Evolutionary conservation across 2,113 vertebrate genomes (phyloP).

Genomic region (Apistogramma diplotaenia): DNA sequence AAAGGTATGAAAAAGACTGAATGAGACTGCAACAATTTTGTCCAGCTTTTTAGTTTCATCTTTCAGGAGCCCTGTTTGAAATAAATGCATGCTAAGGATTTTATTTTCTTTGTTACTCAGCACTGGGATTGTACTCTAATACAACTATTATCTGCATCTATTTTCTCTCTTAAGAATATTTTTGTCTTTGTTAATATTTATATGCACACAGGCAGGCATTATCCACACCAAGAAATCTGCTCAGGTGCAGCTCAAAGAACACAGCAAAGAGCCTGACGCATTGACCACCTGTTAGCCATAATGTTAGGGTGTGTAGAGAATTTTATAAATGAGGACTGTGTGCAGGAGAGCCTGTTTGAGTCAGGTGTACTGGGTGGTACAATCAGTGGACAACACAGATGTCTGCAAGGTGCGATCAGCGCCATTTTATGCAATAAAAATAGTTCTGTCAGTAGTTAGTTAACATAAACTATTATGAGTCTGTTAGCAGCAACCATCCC

Average conservation of each 20-base stretch:
- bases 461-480: too few relatives aligned
- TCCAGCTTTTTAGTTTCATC: neutral
- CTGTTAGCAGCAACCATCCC: too few relatives aligned
- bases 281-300: too few relatives aligned
- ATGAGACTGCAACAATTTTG: neutral
- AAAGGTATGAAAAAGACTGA: neutral
- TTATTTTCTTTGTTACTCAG: neutral
- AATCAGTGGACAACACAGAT: too few relatives aligned
- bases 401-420: too few relatives aligned
- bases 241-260: too few relatives aligned
- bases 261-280: neutral
- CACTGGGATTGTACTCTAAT: neutral
- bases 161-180: neutral
- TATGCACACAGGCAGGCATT: neutral
- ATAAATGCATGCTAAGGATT: neutral
- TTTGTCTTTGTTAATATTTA: neutral
- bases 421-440: too few relatives aligned
- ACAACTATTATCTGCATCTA: neutral
- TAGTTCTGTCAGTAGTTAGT: too few relatives aligned
- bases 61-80: neutral
- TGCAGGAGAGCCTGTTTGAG: too few relatives aligned
- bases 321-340: too few relatives aligned
- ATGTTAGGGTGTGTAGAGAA: too few relatives aligned
- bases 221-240: neutral
- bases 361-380: too few relatives aligned